Evolutionary conservation across 2,113 vertebrate genomes (phyloP).

Genomic region (Nymphicus hollandicus): DNA sequence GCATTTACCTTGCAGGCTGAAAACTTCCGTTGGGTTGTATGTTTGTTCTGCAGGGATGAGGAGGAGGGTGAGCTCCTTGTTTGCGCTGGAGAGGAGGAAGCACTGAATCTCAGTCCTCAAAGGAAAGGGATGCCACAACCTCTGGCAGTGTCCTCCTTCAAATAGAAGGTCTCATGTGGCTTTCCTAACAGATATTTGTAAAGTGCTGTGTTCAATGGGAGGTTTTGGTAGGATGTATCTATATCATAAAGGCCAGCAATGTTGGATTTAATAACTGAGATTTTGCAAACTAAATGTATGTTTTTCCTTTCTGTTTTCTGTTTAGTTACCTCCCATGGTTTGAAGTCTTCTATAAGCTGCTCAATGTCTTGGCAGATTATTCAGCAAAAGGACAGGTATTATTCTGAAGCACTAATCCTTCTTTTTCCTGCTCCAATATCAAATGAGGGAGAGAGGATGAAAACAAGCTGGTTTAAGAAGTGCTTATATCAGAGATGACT

Average conservation of each 20-base stretch:
- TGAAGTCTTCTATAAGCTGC: slow-evolving; percentile 95
- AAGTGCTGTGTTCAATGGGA: neutral
- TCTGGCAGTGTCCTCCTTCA: neutral
- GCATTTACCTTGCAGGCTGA: neutral
- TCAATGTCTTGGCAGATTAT: slow-evolving; percentile 94
- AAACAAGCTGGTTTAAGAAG: neutral
- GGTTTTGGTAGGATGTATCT: neutral
- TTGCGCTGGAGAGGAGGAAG: rapidly evolving
- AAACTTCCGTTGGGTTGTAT: rapidly evolving
- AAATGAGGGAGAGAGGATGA: neutral
- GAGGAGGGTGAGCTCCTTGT: neutral
- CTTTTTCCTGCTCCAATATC: neutral
- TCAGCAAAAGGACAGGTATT: slow-evolving; percentile 92
- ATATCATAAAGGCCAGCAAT: neutral
- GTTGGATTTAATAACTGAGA: neutral
- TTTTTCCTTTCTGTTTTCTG: slow-evolving; percentile 26
- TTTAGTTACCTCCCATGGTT: slow-evolving; percentile 94
- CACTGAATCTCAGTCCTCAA: too few species aligned
- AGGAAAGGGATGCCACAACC: neutral
- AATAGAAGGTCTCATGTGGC: neutral
- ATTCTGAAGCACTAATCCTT: neutral
- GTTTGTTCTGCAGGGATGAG: rapidly evolving
- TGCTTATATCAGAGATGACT: neutral
- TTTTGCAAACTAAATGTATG: neutral
- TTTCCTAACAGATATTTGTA: neutral